phyloP scores from a whole-genome alignment of 2,888 invertebrate species.

The Oscheius myriophilus region DNA sequence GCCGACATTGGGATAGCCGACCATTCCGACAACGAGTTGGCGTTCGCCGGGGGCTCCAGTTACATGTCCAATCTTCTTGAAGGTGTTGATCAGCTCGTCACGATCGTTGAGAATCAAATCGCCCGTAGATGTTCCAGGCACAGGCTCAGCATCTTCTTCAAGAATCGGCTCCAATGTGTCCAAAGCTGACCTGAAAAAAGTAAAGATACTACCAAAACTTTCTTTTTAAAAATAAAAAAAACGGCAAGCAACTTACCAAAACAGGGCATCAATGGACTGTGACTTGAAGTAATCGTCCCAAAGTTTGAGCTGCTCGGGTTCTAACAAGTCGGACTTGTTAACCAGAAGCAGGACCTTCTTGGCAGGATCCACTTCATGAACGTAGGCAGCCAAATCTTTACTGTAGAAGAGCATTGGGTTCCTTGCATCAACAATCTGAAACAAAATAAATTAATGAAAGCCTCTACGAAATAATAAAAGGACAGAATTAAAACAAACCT shows the following conservation, averaged over 20 bases:
- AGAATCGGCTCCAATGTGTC: constrained; percentile 30
- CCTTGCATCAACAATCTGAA: constrained; percentile 92
- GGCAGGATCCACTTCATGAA: constrained; percentile 79
- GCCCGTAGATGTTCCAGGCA: constrained; percentile 35
- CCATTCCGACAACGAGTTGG: constrained; percentile 73
- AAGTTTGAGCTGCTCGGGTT: constrained; percentile 79
- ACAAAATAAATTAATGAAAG: constrained; percentile 1
- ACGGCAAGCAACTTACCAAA: constrained; percentile 78
- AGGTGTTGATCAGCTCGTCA: constrained; percentile 80
- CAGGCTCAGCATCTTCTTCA: constrained; percentile 28
- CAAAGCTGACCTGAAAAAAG: constrained; percentile 49
- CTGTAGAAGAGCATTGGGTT: constrained; percentile 93
- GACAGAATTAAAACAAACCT: constrained; percentile 52
- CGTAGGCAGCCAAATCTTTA: constrained; percentile 88
- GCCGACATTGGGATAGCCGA: constrained; percentile 99
- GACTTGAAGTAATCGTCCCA: constrained; percentile 72
- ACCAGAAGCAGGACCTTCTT: constrained; percentile 86
- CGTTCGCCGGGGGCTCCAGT: constrained; percentile 38
- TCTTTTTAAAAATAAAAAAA: too few species aligned
- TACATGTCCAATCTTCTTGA: constrained; percentile 77
- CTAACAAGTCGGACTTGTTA: constrained; percentile 94
- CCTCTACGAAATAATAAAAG: too few species aligned
- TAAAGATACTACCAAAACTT: too few species aligned
- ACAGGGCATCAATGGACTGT: constrained; percentile 81
- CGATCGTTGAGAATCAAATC: constrained; percentile 75